Evolutionary conservation across 1,140 invertebrate genomes (phyloP).

Genomic region (Caenorhabditis briggsae): DNA sequence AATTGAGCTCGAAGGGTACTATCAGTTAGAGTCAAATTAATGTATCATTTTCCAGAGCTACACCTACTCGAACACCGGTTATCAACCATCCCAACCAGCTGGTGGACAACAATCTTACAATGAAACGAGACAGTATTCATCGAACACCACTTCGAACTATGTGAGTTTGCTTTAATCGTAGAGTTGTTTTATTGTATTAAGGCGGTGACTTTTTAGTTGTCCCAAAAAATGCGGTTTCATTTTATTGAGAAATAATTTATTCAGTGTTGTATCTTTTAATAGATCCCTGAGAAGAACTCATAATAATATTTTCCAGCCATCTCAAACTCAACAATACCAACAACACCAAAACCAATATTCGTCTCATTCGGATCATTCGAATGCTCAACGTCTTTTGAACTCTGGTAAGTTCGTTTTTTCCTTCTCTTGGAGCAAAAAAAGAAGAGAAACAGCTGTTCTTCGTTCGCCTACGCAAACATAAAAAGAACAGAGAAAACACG

Average conservation of each 20-base stretch:
- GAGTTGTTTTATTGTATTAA: no score
- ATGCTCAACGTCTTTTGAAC: slow-evolving; percentile 48
- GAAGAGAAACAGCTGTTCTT: slow-evolving; percentile 6
- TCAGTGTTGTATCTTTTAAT: no score
- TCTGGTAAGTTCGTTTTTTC: slow-evolving; percentile 30
- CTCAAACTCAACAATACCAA: slow-evolving; percentile 62
- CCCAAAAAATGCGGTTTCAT: no score
- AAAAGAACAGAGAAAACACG: not conserved
- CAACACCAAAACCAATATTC: slow-evolving; percentile 58
- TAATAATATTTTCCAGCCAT: slow-evolving; percentile 11
- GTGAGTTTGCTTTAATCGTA: not conserved
- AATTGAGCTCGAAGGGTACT: no score
- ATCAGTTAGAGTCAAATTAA: no score
- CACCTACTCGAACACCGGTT: slow-evolving; percentile 34
- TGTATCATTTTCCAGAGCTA: slow-evolving; percentile 2
- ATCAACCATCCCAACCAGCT: slow-evolving; percentile 40
- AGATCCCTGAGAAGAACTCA: no score
- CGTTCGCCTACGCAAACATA: slow-evolving; percentile 10
- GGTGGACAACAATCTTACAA: slow-evolving; percentile 34
- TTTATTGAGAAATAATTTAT: no score
- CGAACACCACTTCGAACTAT: slow-evolving; percentile 26
- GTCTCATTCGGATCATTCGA: slow-evolving; percentile 27
- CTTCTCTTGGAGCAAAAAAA: not conserved
- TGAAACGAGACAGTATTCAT: slow-evolving; percentile 24
- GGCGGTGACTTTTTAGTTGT: no score